A percentile compares a stretch with the other conserved stretches of the same genome.
Evolutionary conservation across 1,140 invertebrate species (phyloP).

Genomic region (Heliconius hewitsoni): DNA sequence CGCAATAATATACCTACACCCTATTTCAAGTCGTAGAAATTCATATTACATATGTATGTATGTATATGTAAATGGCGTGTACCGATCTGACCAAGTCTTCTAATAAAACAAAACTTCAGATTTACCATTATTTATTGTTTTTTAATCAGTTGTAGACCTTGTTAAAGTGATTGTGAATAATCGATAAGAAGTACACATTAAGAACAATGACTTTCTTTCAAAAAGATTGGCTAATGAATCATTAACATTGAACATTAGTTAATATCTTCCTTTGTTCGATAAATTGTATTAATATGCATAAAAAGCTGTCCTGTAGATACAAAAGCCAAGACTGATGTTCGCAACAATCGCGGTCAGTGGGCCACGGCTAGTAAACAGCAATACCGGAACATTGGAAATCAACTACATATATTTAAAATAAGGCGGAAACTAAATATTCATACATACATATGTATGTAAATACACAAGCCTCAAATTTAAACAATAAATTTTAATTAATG

Average conservation of each 20-base stretch:
- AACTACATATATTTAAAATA: slow-evolving; percentile 33
- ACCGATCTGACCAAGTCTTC: neutral
- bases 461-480: neutral
- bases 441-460: neutral
- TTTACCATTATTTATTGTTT: slow-evolving; percentile 1
- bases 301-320: slow-evolving; percentile 16
- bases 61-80: neutral
- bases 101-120: neutral
- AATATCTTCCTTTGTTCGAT: slow-evolving; percentile 4
- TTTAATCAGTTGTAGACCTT: slow-evolving; percentile 16
- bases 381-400: slow-evolving; percentile 59
- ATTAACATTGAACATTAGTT: slow-evolving; percentile 16
- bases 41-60: neutral
- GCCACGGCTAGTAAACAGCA: slow-evolving; percentile 65
- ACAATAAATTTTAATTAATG: slow-evolving; percentile 4
- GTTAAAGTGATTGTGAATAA: slow-evolving; percentile 4
- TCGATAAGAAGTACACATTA: slow-evolving; percentile 1
- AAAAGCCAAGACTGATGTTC: slow-evolving; percentile 44
- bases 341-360: slow-evolving; percentile 68
- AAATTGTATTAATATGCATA: slow-evolving; percentile 3
- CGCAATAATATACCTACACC: neutral
- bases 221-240: slow-evolving; percentile 20
- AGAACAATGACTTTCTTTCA: slow-evolving; percentile 2
- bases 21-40: neutral
- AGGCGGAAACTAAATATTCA: slow-evolving; percentile 29